Percentiles rank a stretch among this genome's conserved stretches.
Evolutionary conservation across 2,797 vertebrate species (phyloP).

Genomic region (Thripadectes ignobilis): DNA sequence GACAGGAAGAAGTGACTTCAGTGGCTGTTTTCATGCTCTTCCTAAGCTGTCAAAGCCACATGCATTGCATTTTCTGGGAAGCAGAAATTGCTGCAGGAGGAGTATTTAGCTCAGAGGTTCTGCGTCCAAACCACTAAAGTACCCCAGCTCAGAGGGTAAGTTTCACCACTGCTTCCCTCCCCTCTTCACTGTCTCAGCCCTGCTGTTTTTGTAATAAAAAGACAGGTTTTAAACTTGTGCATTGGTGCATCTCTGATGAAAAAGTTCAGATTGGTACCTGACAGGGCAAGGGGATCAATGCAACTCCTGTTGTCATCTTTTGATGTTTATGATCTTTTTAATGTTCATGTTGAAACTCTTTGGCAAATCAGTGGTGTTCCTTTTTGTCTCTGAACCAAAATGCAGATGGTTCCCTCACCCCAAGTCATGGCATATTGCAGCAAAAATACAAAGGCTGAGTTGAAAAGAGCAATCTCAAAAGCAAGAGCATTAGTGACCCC

Average conservation of each 20-base stretch:
- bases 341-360: neutral
- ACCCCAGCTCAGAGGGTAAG: neutral
- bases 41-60: neutral
- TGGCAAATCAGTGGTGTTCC: neutral
- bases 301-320: neutral
- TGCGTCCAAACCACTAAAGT: neutral
- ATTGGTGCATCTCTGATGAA: neutral
- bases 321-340: neutral
- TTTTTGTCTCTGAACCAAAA: neutral
- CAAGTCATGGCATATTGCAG: neutral
- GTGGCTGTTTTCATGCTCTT: neutral
- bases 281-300: neutral
- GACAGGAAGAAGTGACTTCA: neutral
- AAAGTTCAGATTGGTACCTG: neutral
- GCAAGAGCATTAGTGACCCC: neutral
- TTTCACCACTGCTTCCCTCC: neutral
- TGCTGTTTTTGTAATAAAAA: conserved; percentile 7
- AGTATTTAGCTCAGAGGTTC: neutral
- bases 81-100: neutral
- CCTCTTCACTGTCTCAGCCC: neutral
- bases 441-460: neutral
- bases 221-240: neutral
- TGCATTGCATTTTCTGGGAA: neutral
- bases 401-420: fast-evolving
- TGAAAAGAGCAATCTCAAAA: neutral